phyloP scores from a whole-genome alignment of 1,140 invertebrate genomes.

The Sesamia nonagrioides region DNA sequence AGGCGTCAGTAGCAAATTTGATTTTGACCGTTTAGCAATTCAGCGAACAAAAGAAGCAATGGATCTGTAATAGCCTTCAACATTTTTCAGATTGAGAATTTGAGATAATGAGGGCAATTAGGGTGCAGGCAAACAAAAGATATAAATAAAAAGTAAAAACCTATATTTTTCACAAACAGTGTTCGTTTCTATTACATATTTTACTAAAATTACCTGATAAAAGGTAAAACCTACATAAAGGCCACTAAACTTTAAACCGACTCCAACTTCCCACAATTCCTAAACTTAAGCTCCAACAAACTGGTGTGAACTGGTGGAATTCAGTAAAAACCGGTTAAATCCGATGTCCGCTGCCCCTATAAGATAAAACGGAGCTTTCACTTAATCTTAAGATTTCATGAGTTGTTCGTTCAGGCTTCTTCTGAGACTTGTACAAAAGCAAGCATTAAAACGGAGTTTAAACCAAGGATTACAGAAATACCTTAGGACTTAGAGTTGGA shows the following conservation, averaged over 20 bases:
- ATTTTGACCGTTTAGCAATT: too few species aligned
- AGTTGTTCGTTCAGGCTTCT: constrained; percentile 38
- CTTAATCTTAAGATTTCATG: constrained; percentile 60
- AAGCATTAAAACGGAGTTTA: constrained; percentile 53
- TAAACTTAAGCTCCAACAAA: constrained; percentile 31
- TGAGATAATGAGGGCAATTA: too few species aligned
- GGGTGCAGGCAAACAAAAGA: not conserved
- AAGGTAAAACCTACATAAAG: not conserved
- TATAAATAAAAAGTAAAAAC: not conserved
- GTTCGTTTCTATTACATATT: not conserved
- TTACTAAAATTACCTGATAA: not conserved
- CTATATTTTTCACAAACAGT: not conserved
- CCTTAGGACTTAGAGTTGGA: constrained; percentile 17
- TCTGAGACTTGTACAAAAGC: constrained; percentile 48
- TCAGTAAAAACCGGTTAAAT: constrained; percentile 35
- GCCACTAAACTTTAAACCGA: constrained; percentile 6
- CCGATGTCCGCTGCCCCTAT: constrained; percentile 45
- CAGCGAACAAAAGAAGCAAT: too few species aligned
- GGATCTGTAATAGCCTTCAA: too few species aligned
- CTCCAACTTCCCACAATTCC: constrained; percentile 22
- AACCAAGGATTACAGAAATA: constrained; percentile 38
- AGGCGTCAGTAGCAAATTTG: too few species aligned
- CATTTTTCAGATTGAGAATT: too few species aligned
- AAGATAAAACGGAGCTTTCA: constrained; percentile 48
- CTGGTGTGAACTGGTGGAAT: constrained; percentile 31